These are phyloP conservation scores for Ceratina japonica DNA, from an alignment of 1,140 invertebrate genomes.

Conservation along the genomic window DNA sequence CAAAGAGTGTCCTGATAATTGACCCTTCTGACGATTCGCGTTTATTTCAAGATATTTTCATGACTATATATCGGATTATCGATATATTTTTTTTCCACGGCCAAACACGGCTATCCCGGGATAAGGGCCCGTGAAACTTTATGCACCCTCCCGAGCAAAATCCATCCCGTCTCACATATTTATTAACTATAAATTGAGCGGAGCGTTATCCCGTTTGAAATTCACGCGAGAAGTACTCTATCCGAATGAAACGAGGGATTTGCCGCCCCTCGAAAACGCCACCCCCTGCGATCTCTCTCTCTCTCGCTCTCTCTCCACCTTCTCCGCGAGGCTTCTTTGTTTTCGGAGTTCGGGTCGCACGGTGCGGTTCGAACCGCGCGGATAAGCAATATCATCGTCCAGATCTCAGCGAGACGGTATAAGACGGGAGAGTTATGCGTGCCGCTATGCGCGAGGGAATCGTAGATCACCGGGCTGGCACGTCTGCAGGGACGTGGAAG, in stretches of 20 bases:
- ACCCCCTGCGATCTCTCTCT: conserved; percentile 25
- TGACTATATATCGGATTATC: not conserved
- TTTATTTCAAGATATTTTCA: no score
- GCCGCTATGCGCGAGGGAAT: conserved; percentile 78
- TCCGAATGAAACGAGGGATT: conserved; percentile 24
- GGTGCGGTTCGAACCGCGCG: conserved; percentile 57
- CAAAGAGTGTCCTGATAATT: no score
- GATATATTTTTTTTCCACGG: not conserved
- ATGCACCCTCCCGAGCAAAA: conserved; percentile 36
- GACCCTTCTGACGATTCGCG: no score
- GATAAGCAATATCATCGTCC: conserved; percentile 64
- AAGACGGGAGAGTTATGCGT: conserved; percentile 79
- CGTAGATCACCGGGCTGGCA: conserved; percentile 75
- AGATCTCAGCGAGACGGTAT: conserved; percentile 72
- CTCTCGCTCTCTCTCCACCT: not conserved
- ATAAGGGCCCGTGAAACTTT: conserved; percentile 21
- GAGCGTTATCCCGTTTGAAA: conserved; percentile 40
- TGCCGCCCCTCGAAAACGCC: not conserved
- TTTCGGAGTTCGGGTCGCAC: conserved; percentile 28
- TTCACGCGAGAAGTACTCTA: conserved; percentile 32
- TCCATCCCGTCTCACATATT: conserved; percentile 26
- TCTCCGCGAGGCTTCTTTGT: conserved; percentile 33
- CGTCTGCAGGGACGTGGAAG: conserved; percentile 77
- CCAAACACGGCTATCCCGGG: not conserved
- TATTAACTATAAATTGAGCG: conserved; percentile 49